phyloP scores from a whole-genome alignment of 2,797 vertebrate species.

The Astyanax mexicanus region DNA sequence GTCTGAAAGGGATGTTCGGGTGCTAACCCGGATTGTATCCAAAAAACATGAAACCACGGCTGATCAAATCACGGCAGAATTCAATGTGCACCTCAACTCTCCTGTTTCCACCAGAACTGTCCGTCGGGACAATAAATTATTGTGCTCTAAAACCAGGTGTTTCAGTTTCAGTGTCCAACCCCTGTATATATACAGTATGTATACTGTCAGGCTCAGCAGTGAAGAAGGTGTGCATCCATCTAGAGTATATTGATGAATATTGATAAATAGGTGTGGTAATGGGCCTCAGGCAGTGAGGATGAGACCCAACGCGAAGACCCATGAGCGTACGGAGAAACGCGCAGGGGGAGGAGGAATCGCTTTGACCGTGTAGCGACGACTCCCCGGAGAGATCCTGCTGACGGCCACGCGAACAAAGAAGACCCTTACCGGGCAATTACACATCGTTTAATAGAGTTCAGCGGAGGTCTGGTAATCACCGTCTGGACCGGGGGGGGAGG shows the following conservation, averaged over 20 bases:
- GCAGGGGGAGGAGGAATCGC: constrained; percentile 48
- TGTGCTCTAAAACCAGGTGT: no score
- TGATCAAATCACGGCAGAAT: no score
- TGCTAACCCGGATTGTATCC: no score
- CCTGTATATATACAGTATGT: no score
- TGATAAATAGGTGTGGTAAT: constrained; percentile 36
- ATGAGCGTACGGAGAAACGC: constrained; percentile 52
- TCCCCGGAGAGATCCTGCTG: constrained; percentile 30
- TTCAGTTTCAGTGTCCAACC: no score
- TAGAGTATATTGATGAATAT: neutral
- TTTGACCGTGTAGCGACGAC: constrained; percentile 36
- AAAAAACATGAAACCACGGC: no score
- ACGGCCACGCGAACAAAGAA: constrained; percentile 43
- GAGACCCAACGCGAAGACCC: constrained; percentile 7
- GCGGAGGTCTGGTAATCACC: constrained; percentile 45
- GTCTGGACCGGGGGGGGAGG: neutral
- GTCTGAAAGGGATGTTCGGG: no score
- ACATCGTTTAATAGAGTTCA: constrained; percentile 55
- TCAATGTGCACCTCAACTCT: no score
- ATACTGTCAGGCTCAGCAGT: neutral
- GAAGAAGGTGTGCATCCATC: constrained; percentile 3
- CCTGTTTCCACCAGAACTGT: no score
- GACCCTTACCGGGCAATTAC: constrained; percentile 45
- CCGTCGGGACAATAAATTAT: no score
- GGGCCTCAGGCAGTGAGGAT: constrained; percentile 36